Conservation (phyloP, 2,113 vertebrate genomes). For the Corydoras sp. region DNA sequence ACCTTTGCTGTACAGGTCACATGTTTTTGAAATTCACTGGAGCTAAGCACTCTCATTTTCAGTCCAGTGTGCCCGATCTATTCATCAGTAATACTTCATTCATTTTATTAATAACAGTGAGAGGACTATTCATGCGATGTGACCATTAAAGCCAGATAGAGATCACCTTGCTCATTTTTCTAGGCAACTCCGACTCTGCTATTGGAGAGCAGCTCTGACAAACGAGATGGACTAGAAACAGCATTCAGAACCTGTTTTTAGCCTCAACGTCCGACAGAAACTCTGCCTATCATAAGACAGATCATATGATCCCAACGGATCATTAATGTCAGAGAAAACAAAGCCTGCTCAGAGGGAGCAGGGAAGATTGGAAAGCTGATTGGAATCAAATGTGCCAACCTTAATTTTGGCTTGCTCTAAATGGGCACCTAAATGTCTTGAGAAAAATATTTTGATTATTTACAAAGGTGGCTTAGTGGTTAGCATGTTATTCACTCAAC, state of each 20-base stretch:
- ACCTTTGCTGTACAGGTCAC: too few species aligned
- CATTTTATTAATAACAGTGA: slow-evolving; percentile 10
- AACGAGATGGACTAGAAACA: slow-evolving; percentile 9
- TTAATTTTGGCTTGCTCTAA: not conserved
- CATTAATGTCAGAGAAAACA: slow-evolving; percentile 34
- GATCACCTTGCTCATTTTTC: not conserved
- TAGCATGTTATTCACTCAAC: too few species aligned
- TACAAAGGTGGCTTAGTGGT: too few species aligned
- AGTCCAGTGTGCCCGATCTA: not conserved
- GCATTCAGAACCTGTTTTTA: slow-evolving; percentile 32
- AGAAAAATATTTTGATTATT: too few species aligned
- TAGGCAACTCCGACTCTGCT: not conserved
- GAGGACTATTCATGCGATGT: not conserved
- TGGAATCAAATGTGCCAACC: slow-evolving; percentile 24
- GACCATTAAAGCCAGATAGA: not conserved
- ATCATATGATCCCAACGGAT: slow-evolving; percentile 41
- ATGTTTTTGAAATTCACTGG: not conserved
- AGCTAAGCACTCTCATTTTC: not conserved
- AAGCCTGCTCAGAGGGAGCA: slow-evolving; percentile 26
- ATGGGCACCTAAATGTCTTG: too few species aligned
- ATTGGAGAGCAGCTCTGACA: slow-evolving; percentile 21
- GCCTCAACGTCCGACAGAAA: slow-evolving; percentile 23
- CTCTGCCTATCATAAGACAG: not conserved
- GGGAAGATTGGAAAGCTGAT: slow-evolving; percentile 29
- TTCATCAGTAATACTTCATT: not conserved